phyloP scores from a whole-genome alignment of 1,140 invertebrate genomes.

The Camponotus pennsylvanicus region DNA sequence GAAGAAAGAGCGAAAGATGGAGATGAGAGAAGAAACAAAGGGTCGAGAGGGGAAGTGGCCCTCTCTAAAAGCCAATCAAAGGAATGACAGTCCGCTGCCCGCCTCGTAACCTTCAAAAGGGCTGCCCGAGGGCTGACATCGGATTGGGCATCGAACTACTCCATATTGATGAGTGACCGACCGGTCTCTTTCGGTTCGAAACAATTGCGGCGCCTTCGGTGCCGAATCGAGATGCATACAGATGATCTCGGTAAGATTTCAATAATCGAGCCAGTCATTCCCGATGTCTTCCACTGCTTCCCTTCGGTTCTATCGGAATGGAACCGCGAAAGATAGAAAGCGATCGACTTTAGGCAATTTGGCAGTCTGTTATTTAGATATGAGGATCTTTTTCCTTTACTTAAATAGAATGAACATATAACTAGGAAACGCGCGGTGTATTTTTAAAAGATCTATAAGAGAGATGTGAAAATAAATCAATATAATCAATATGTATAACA shows the following conservation, averaged over 20 bases:
- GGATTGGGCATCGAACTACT: conserved; percentile 77
- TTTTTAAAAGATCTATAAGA: not conserved
- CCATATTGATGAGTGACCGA: conserved; percentile 81
- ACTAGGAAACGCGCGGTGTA: not conserved
- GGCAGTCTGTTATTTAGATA: not conserved
- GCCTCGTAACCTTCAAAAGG: conserved; percentile 81
- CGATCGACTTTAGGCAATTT: not conserved
- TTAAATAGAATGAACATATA: not conserved
- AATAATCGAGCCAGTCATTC: conserved; percentile 57
- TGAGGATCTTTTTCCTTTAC: not conserved
- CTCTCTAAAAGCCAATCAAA: conserved; percentile 82
- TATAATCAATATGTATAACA: not conserved
- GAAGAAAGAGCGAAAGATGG: conserved; percentile 27
- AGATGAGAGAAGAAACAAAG: conserved; percentile 68
- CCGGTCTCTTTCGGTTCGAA: conserved; percentile 63
- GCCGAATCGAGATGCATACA: conserved; percentile 12
- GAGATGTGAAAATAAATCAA: not conserved
- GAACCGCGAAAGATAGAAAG: not conserved
- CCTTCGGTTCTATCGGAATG: not conserved
- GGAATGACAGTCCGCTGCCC: conserved; percentile 81
- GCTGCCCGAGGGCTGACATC: conserved; percentile 74
- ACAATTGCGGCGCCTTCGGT: conserved; percentile 71
- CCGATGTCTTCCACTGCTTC: conserved; percentile 14
- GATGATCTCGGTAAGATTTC: conserved; percentile 63
- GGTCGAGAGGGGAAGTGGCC: conserved; percentile 65